Evolutionary conservation across 2,888 invertebrate genomes (phyloP), one percentile per base, ranked within the genome.

Genomic region (Drosophila paramelanica): DNA sequence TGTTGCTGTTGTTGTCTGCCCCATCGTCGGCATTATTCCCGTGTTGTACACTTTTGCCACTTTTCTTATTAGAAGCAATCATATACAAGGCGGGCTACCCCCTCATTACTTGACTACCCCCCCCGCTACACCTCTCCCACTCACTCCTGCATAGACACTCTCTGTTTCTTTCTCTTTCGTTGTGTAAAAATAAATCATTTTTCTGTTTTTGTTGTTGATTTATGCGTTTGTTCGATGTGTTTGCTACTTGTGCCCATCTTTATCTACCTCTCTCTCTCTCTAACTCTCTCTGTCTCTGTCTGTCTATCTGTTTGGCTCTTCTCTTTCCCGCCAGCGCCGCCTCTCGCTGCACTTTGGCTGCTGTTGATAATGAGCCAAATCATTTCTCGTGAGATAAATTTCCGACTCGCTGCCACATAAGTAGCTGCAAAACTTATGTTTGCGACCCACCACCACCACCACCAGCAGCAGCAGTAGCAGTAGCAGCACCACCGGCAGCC

Each of bases 121-220:
- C 7, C 23, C 14, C 27, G n/a, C 23, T 23, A 47, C 20, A 49
- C 50, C 31, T 7, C 39, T 6, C 27, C 14, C 13, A 25, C 7
- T 20, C 23, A 38, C n/a, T 39, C n/a, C 36, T 11, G 36, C 31
- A 31, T 31, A 31, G 31, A 5, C 20, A 3, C 41, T 49, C n/a
- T 20, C 8, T 38, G 43, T 27, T 46, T 46, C 57, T 36, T 39
- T 27, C 23, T 43, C 33, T 52, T 7, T 66, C n/a, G 47, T 2
- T 57, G 65, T 41, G 66, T 46, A 68, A 73, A 82, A 81, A 86
- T 86, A 89, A 90, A 90, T 90, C 90, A 90, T 86, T 89, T 85
- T 86, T 89, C 86, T 89, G 90, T 89, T 89, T 90, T 88, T 91
- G 87, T 89, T 90, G 90, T 90, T 90, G 90, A 90, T 90, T 90